These are phyloP conservation scores for Bombylius discolor DNA, from an alignment of 2,888 invertebrate species.

Conservation along the genomic window DNA sequence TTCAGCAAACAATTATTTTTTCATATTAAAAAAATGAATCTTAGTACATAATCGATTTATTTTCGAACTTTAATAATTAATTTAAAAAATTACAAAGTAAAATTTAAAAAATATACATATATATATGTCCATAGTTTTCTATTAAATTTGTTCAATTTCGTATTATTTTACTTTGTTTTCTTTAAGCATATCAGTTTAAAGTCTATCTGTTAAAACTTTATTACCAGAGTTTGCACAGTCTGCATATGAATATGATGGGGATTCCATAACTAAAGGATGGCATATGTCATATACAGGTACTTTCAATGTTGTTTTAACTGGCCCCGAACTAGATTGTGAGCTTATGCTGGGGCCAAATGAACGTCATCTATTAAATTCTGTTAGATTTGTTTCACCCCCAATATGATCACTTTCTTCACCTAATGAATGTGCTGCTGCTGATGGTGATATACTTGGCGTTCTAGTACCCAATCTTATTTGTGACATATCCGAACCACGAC, in stretches of 20 bases:
- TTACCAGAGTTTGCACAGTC: conserved; percentile 12
- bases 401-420: conserved; percentile 45
- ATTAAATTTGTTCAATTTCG: too few species aligned
- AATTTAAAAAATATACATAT: too few species aligned
- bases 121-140: too few species aligned
- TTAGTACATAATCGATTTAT: too few species aligned
- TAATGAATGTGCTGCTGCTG: conserved; percentile 40
- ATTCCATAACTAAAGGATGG: conserved; percentile 37
- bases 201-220: conserved; percentile 9
- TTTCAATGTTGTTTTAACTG: conserved; percentile 30
- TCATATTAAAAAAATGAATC: too few species aligned
- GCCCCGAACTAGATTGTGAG: conserved; percentile 22
- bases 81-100: too few species aligned
- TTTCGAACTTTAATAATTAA: too few species aligned
- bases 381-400: conserved; percentile 24
- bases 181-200: neutral
- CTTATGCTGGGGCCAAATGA: conserved; percentile 26
- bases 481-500: conserved; percentile 46
- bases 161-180: too few species aligned
- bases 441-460: conserved; percentile 44
- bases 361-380: conserved; percentile 37
- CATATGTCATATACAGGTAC: conserved; percentile 36
- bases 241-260: conserved; percentile 29
- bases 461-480: conserved; percentile 39
- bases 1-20: too few species aligned